phyloP scores from a whole-genome alignment of 1,140 invertebrate species.

The Ceratoteleas bidentatus region DNA sequence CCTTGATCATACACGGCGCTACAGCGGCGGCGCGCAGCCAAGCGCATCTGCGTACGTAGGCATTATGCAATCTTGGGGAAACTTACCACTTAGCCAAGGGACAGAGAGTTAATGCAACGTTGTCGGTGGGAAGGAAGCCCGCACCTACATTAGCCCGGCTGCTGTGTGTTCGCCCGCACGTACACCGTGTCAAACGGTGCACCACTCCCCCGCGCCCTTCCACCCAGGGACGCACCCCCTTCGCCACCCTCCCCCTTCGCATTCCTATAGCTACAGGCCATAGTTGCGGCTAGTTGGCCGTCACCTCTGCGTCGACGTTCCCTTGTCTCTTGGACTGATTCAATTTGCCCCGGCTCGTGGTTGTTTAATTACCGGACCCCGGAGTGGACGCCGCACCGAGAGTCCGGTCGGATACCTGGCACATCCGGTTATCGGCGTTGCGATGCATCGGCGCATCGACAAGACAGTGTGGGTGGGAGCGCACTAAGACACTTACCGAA shows the following conservation, averaged over 20 bases:
- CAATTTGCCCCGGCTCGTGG: constrained; percentile 80
- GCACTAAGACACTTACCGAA: constrained; percentile 80
- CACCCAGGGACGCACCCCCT: background rate
- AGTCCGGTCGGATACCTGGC: constrained; percentile 70
- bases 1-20: constrained; percentile 47
- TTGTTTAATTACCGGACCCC: constrained; percentile 80
- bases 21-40: constrained; percentile 56
- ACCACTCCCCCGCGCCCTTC: constrained; percentile 10
- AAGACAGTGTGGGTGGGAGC: constrained; percentile 67
- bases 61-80: constrained; percentile 80
- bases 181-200: constrained; percentile 33
- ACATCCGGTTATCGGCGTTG: constrained; percentile 66
- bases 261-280: constrained; percentile 71
- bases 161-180: constrained; percentile 24
- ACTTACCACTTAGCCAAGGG: constrained; percentile 79
- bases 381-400: constrained; percentile 73
- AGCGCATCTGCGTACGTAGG: constrained; percentile 70
- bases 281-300: constrained; percentile 81
- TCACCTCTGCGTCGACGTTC: constrained; percentile 80
- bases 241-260: constrained; percentile 26
- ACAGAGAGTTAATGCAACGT: constrained; percentile 78
- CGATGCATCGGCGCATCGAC: constrained; percentile 64
- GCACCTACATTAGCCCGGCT: constrained; percentile 21
- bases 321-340: constrained; percentile 81
- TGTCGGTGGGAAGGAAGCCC: constrained; percentile 67